Percentiles rank a stretch among this genome's conserved stretches.
Evolutionary conservation across 2,797 vertebrate genomes (phyloP).

Genomic region (Neosilurus mollespiculum): DNA sequence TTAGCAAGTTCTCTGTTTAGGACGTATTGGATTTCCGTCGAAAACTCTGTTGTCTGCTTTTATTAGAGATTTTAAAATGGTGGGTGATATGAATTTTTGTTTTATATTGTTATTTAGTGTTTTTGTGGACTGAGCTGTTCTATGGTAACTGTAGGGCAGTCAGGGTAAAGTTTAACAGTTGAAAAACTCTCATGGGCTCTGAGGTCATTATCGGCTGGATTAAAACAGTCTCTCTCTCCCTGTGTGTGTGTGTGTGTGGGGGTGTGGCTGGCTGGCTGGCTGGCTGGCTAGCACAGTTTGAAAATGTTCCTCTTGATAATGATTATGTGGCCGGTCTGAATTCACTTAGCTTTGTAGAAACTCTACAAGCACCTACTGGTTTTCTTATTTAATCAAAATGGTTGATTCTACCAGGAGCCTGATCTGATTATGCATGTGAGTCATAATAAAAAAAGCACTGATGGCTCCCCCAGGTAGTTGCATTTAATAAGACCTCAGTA

Average conservation of each 20-base stretch:
- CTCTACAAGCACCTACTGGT: background rate
- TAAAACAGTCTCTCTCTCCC: background rate
- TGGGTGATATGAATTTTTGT: slow-evolving; percentile 1
- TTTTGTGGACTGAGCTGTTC: background rate
- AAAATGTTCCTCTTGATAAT: background rate
- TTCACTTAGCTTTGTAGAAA: background rate
- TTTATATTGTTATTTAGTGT: background rate
- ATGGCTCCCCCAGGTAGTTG: background rate
- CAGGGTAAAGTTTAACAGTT: background rate
- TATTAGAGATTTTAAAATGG: slow-evolving; percentile 11
- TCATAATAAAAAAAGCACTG: background rate
- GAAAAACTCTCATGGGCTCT: background rate
- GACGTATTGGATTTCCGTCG: background rate
- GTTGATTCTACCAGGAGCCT: background rate
- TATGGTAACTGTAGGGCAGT: background rate
- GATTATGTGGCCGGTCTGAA: slow-evolving; percentile 6
- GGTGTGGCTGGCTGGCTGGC: no score
- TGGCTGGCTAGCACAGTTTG: background rate
- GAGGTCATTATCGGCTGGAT: background rate
- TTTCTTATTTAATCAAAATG: background rate
- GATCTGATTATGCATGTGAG: background rate
- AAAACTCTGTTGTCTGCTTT: background rate
- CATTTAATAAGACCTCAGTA: background rate
- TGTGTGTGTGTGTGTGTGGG: background rate
- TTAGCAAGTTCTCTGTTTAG: background rate